Evolutionary conservation across 2,888 invertebrate species (phyloP), one percentile per base, ranked within the genome.

Genomic region (Diaphora mendica): DNA sequence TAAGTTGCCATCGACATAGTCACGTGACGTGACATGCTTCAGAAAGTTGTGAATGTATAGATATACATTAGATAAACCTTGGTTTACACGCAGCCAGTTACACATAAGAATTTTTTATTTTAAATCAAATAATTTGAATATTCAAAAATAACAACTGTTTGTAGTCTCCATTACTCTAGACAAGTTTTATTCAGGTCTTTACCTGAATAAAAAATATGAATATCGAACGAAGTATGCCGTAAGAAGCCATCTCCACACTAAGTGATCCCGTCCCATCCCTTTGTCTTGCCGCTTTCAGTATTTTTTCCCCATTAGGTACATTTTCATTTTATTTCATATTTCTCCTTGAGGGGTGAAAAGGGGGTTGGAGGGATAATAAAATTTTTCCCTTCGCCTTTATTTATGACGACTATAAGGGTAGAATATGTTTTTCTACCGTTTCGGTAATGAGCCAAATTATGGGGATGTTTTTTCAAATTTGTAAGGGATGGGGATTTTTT

Each of bases 311-410:
- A 95, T 95, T 95, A 95, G 72, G 75, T 76, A 76, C 93, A 93
- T 95, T 95, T 95, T 94, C 95, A 95, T 95, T 95, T 95, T 95
- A 95, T 95, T 95, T 95, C 95, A 95, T 95, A 95, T 95, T 95
- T 92, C 95, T 94, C 95, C 94, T 93, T 92, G 69, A 88, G 85
- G 90, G 92, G 70, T 87, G 77, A 88, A 82, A 83, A 69, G 71
- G 71, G 85, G 85, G 82, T 65, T 85, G 86, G 69, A 65, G 77
- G 92, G 91, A 93, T 95, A 94, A 95, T 95, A 95, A 94, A 95
- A 94, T 91, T 94, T 94, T 95, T 95, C 94, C 94, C 95, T 93
- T 89, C 92, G 90, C 91, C 90, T 93, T 95, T 94, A 95, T 95
- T 95, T 95, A 95, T 95, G 91, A 91, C 89, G 89, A 88, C 89